These are phyloP conservation scores for Aleiodes alternator DNA, from an alignment of 2,888 invertebrate species.

Conservation along the genomic window DNA sequence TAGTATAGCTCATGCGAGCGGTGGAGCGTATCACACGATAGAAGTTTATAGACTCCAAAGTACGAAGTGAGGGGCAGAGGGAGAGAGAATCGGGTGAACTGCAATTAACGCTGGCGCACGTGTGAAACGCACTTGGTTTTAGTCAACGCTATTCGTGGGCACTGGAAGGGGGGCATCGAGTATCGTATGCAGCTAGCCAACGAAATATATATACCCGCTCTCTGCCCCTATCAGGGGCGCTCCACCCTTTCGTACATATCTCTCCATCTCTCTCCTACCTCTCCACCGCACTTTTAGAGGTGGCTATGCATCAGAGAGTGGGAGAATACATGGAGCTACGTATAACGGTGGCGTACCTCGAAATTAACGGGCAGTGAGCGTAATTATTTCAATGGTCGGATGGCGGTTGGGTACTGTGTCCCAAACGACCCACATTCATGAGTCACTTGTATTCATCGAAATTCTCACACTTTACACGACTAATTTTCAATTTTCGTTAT, in stretches of 20 bases:
- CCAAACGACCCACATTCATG: constrained; percentile 54
- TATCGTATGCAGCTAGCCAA: constrained; percentile 30
- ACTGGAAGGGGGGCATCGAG: constrained; percentile 11
- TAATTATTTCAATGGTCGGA: constrained; percentile 71
- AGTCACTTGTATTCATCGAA: constrained; percentile 33
- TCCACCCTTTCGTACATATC: background rate
- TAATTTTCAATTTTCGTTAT: background rate
- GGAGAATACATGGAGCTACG: constrained; percentile 43
- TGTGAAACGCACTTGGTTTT: constrained; percentile 52
- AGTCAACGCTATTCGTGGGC: constrained; percentile 9
- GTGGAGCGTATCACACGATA: background rate
- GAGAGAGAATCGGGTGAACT: constrained; percentile 47
- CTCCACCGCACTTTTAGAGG: too few relatives aligned
- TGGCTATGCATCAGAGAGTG: constrained; percentile 38
- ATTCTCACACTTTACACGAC: background rate
- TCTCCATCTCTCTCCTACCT: too few relatives aligned
- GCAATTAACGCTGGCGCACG: constrained; percentile 52
- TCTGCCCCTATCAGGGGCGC: background rate
- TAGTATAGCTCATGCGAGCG: background rate
- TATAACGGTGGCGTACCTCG: constrained; percentile 66
- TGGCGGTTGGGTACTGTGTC: constrained; percentile 58
- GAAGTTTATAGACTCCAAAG: constrained; percentile 2
- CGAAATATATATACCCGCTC: background rate
- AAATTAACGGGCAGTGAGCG: constrained; percentile 72
- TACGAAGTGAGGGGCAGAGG: constrained; percentile 35